Evolutionary conservation across 2,113 vertebrate species (phyloP).

Genomic region (Amblyopsis rosae): DNA sequence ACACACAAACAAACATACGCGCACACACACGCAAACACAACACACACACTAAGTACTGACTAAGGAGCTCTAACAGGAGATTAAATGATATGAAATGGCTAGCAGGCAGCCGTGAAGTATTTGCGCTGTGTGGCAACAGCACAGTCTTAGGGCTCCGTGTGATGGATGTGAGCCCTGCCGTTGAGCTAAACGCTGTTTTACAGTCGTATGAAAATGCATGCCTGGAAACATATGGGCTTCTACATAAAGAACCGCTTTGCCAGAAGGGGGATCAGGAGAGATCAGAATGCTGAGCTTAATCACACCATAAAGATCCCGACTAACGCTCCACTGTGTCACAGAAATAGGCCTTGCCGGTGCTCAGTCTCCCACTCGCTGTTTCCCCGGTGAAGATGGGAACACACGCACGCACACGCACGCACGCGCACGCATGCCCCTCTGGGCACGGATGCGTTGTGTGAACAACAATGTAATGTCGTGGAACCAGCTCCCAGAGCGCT

Average conservation of each 20-base stretch:
- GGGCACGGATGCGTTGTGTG: slow-evolving; percentile 48
- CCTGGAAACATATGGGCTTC: too few species aligned
- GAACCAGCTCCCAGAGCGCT: slow-evolving; percentile 66
- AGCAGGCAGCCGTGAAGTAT: slow-evolving; percentile 6
- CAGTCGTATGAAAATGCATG: too few species aligned
- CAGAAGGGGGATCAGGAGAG: too few species aligned
- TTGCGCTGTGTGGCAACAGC: slow-evolving; percentile 16
- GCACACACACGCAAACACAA: background rate
- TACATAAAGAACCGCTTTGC: too few species aligned
- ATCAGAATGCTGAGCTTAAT: background rate
- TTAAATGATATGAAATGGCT: slow-evolving; percentile 18
- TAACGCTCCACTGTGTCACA: background rate
- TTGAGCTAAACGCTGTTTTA: too few species aligned
- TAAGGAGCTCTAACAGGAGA: slow-evolving; percentile 21
- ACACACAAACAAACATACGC: background rate
- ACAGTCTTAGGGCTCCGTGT: slow-evolving; percentile 5
- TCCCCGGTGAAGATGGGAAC: slow-evolving; percentile 15
- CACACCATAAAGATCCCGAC: background rate
- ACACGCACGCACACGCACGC: background rate
- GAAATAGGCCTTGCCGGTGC: slow-evolving; percentile 5
- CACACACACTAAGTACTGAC: slow-evolving; percentile 3
- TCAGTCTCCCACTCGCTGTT: slow-evolving; percentile 31
- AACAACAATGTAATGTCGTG: slow-evolving; percentile 69
- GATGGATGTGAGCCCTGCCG: background rate
- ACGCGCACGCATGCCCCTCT: background rate